These are phyloP conservation scores for Drosophila sp. DNA, from an alignment of 1,140 invertebrate species.

Conservation along the genomic window DNA sequence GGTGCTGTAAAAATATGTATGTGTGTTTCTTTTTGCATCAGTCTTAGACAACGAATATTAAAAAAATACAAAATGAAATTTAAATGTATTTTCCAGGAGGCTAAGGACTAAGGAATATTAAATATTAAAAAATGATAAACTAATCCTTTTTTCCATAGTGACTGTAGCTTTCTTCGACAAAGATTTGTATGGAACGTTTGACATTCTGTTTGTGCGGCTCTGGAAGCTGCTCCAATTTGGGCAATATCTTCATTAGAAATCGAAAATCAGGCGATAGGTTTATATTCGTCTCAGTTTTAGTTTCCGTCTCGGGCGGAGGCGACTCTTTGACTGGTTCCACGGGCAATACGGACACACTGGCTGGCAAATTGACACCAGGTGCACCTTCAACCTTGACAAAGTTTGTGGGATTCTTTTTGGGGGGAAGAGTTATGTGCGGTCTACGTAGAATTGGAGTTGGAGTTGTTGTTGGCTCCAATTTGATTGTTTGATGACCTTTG, in stretches of 20 bases:
- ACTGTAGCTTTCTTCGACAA: slow-evolving; percentile 75
- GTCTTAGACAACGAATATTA: slow-evolving; percentile 64
- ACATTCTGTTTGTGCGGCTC: slow-evolving; percentile 79
- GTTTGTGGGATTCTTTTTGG: slow-evolving; percentile 80
- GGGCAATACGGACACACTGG: slow-evolving; percentile 35
- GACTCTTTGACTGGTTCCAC: slow-evolving; percentile 28
- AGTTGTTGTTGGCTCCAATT: slow-evolving; percentile 22
- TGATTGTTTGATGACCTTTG: slow-evolving; percentile 14
- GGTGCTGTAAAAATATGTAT: slow-evolving; percentile 44
- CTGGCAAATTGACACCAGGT: slow-evolving; percentile 9
- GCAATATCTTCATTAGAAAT: slow-evolving; percentile 81
- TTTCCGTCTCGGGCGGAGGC: slow-evolving; percentile 5
- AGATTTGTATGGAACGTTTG: slow-evolving; percentile 78
- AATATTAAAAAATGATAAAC: slow-evolving; percentile 31
- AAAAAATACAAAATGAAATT: slow-evolving; percentile 3
- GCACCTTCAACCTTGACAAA: slow-evolving; percentile 58
- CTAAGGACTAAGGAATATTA: slow-evolving; percentile 19
- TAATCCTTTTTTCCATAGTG: slow-evolving; percentile 71
- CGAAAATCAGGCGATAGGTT: slow-evolving; percentile 79
- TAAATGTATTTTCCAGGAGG: slow-evolving; percentile 12
- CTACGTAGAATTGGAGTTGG: slow-evolving; percentile 25
- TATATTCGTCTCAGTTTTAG: slow-evolving; percentile 70
- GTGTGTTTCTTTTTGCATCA: slow-evolving; percentile 57
- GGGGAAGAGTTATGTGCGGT: slow-evolving; percentile 74
- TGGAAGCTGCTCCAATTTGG: slow-evolving; percentile 75